Evolutionary conservation across 2,113 vertebrate species (phyloP).

Genomic region (Solea senegalensis): DNA sequence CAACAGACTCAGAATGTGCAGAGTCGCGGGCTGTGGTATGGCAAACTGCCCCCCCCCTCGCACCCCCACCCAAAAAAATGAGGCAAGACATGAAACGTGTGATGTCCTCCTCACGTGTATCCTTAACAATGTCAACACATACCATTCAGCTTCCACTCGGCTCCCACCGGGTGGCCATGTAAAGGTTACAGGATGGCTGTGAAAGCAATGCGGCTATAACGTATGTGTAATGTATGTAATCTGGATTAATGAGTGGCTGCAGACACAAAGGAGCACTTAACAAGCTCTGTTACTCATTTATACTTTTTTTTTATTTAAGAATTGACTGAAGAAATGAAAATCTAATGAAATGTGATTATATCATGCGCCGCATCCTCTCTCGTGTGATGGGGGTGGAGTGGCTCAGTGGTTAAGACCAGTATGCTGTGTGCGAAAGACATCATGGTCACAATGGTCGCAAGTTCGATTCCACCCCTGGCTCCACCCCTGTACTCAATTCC

Average conservation of each 20-base stretch:
- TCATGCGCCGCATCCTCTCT: too few species aligned
- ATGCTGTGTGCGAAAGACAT: too few species aligned
- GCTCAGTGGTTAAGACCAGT: too few species aligned
- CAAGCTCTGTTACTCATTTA: background rate
- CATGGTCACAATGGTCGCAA: too few species aligned
- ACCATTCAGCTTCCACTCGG: constrained; percentile 47
- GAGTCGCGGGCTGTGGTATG: constrained; percentile 1
- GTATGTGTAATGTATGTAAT: constrained; percentile 47
- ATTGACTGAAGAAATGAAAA: background rate
- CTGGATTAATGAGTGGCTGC: constrained; percentile 4
- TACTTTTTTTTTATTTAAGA: background rate
- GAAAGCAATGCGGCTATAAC: constrained; percentile 31
- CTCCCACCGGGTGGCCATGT: constrained; percentile 32
- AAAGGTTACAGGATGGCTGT: constrained; percentile 45
- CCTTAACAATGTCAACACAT: constrained; percentile 68
- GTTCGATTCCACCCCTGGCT: too few species aligned
- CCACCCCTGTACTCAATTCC: too few species aligned
- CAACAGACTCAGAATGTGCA: constrained; percentile 33
- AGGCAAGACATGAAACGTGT: constrained; percentile 50
- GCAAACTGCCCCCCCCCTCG: background rate
- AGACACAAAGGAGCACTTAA: background rate
- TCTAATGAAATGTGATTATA: too few species aligned
- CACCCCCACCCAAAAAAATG: constrained; percentile 5
- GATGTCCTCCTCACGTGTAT: constrained; percentile 60
- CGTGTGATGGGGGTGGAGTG: too few species aligned